Evolutionary conservation across 2,113 vertebrate species (phyloP).

Genomic region (Cyprinodon tularosa): DNA sequence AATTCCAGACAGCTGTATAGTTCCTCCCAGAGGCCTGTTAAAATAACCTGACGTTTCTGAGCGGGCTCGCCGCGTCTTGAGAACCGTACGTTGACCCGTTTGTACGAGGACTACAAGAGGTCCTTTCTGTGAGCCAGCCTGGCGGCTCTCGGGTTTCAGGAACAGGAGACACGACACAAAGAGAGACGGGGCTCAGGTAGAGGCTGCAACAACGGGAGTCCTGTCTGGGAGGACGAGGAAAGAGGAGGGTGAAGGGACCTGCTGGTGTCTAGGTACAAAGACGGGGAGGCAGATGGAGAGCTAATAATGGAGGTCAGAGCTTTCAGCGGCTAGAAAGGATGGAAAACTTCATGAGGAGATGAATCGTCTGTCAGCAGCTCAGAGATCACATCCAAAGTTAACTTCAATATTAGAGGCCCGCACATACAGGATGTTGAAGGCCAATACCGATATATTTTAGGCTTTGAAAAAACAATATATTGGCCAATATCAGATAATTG

Average conservation of each 20-base stretch:
- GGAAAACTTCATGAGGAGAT: no score
- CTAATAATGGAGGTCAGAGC: not conserved
- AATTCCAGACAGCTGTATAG: no score
- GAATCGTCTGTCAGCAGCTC: not conserved
- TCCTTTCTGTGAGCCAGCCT: conserved; percentile 20
- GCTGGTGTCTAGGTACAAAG: conserved; percentile 7
- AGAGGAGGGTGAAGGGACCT: not conserved
- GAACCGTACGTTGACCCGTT: not conserved
- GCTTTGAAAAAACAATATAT: no score
- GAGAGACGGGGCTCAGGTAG: conserved; percentile 53
- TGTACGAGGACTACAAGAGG: conserved; percentile 29
- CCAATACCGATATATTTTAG: no score
- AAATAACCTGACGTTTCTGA: not conserved
- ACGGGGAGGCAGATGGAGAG: not conserved
- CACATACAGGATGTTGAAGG: no score
- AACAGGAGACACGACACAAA: conserved; percentile 61
- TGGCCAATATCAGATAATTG: no score
- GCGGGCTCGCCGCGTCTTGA: not conserved
- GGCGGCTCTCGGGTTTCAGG: conserved; percentile 53
- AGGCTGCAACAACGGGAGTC: conserved; percentile 46
- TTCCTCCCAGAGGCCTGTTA: not conserved
- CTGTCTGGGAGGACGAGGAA: conserved; percentile 11
- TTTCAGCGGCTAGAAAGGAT: not conserved
- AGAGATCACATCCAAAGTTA: no score
- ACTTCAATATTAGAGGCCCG: no score